Percentiles rank a stretch among this genome's conserved stretches.
phyloP scores from a whole-genome alignment of 1,140 invertebrate genomes.

The Colletes latitarsis region DNA sequence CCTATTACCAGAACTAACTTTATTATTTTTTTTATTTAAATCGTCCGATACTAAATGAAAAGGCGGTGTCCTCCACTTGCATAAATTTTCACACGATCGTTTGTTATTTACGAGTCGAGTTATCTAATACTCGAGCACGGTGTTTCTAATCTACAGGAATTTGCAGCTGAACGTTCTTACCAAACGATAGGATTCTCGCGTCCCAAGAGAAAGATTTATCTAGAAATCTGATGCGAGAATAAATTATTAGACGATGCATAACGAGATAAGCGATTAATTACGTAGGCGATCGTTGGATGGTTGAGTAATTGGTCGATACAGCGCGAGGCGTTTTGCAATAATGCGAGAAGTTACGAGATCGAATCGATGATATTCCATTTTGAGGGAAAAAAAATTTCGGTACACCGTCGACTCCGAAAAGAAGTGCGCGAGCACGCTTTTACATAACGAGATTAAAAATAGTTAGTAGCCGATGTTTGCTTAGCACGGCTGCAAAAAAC shows the following conservation, averaged over 20 bases:
- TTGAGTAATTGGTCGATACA: slow-evolving; percentile 1
- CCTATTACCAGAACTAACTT: too few species aligned
- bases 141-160: too few species aligned
- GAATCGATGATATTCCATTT: not conserved
- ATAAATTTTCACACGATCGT: too few species aligned
- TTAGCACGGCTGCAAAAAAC: not conserved
- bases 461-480: not conserved
- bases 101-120: too few species aligned
- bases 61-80: too few species aligned
- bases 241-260: not conserved
- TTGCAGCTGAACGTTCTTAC: not conserved
- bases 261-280: not conserved
- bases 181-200: not conserved
- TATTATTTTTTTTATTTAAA: too few species aligned
- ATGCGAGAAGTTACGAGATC: not conserved
- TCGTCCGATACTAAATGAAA: too few species aligned
- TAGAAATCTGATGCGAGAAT: not conserved
- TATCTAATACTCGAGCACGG: too few species aligned
- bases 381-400: not conserved
- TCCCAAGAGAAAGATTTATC: too few species aligned
- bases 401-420: too few species aligned
- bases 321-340: not conserved
- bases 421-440: too few species aligned
- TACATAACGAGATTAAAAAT: slow-evolving; percentile 24
- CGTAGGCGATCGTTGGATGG: not conserved